phyloP scores from a whole-genome alignment of 2,888 invertebrate species.

The Automeris io region DNA sequence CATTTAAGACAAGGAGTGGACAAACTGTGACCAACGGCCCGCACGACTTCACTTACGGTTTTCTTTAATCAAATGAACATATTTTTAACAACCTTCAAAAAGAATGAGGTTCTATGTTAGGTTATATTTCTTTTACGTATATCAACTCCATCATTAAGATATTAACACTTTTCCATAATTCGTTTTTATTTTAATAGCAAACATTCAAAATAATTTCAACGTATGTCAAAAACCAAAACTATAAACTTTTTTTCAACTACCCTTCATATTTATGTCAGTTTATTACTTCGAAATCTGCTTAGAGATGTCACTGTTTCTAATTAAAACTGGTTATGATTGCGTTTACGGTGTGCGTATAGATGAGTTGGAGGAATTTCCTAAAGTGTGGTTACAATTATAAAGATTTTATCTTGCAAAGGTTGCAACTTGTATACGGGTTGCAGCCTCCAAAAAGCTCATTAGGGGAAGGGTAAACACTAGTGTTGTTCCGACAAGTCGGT shows the following conservation, averaged over 20 bases:
- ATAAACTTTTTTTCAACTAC: constrained; percentile 11
- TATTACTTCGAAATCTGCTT: neutral
- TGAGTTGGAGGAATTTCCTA: neutral
- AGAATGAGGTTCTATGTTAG: too few relatives aligned
- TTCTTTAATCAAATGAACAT: too few relatives aligned
- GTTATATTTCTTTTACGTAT: too few relatives aligned
- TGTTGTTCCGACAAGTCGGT: too few relatives aligned
- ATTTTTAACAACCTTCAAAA: too few relatives aligned
- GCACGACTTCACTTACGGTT: too few relatives aligned
- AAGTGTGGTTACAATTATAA: constrained; percentile 14
- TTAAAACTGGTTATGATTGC: constrained; percentile 20
- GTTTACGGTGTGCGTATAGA: constrained; percentile 1
- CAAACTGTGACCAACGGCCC: too few relatives aligned
- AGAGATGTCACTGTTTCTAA: constrained; percentile 21
- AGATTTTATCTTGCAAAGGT: constrained; percentile 29
- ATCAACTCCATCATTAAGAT: too few relatives aligned
- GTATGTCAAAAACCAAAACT: neutral
- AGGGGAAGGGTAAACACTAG: too few relatives aligned
- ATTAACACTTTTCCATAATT: too few relatives aligned
- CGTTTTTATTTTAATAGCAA: neutral
- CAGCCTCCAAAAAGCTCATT: constrained; percentile 20
- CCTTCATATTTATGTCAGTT: constrained; percentile 7
- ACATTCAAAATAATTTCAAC: neutral
- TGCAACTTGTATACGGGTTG: constrained; percentile 27
- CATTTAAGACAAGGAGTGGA: too few relatives aligned